phyloP scores from a whole-genome alignment of 2,888 invertebrate genomes.

The Apotomis betuletana region DNA sequence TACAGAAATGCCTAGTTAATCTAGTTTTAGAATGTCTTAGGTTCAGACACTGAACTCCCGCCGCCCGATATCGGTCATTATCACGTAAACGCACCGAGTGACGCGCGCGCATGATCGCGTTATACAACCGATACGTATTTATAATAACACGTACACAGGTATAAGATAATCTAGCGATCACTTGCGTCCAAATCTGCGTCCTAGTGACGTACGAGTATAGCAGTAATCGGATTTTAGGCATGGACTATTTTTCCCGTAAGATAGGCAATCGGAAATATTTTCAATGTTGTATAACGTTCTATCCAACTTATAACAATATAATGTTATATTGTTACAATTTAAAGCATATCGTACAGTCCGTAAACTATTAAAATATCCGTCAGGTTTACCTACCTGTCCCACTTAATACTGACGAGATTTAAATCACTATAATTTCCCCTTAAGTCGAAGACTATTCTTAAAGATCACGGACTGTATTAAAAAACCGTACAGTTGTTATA shows the following conservation, averaged over 20 bases:
- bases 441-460: too few relatives aligned
- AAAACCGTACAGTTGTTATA: too few relatives aligned
- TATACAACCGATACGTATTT: constrained; percentile 22
- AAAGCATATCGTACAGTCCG: too few relatives aligned
- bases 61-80: constrained; percentile 49
- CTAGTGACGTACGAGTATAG: constrained; percentile 5
- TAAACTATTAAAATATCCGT: too few relatives aligned
- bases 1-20: neutral
- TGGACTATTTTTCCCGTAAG: neutral
- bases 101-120: constrained; percentile 41
- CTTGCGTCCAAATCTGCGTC: constrained; percentile 17
- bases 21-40: constrained; percentile 2
- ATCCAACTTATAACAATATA: too few relatives aligned
- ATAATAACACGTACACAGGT: constrained; percentile 30
- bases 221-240: constrained; percentile 14
- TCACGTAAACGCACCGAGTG: constrained; percentile 49
- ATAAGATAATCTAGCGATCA: constrained; percentile 17
- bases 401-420: too few relatives aligned
- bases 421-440: too few relatives aligned
- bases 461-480: too few relatives aligned
- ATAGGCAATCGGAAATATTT: too few relatives aligned
- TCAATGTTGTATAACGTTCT: too few relatives aligned
- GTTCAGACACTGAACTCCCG: constrained; percentile 18
- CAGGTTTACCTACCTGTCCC: too few relatives aligned
- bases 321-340: too few relatives aligned